phyloP scores from a whole-genome alignment of 2,888 invertebrate species.

The Dicranocentrus wangi region DNA sequence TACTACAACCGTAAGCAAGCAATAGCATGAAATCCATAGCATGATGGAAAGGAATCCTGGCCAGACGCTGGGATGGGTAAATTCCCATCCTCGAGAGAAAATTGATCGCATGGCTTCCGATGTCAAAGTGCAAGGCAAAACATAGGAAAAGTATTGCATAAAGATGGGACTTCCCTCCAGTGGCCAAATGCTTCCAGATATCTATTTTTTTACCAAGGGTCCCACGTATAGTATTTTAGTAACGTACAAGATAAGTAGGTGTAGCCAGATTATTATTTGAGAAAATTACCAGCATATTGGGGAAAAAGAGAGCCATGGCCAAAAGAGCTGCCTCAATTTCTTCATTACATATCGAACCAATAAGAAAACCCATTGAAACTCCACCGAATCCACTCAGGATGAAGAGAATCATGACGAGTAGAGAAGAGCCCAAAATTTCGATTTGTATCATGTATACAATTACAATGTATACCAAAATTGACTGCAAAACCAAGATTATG shows the following conservation, averaged over 20 bases:
- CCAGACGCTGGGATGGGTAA: constrained; percentile 58
- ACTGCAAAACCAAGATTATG: constrained; percentile 95
- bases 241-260: too few relatives aligned
- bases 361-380: constrained; percentile 85
- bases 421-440: constrained; percentile 89
- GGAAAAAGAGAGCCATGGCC: constrained; percentile 94
- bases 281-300: too few relatives aligned
- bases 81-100: constrained; percentile 54
- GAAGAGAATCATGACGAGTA: constrained; percentile 87
- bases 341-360: constrained; percentile 91
- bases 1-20: background rate
- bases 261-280: constrained; percentile 74
- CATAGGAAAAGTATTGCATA: constrained; percentile 78
- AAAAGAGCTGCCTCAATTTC: constrained; percentile 94
- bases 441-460: too few relatives aligned
- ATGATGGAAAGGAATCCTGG: constrained; percentile 50
- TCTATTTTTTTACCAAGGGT: too few relatives aligned
- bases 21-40: background rate
- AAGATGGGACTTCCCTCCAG: constrained; percentile 83
- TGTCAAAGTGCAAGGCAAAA: constrained; percentile 59
- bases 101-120: constrained; percentile 63
- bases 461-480: constrained; percentile 90
- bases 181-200: constrained; percentile 54
- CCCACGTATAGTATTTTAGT: too few relatives aligned
- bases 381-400: constrained; percentile 93